Percentiles rank a stretch among this genome's conserved stretches.
Evolutionary conservation across 2,797 vertebrate genomes (phyloP).

Genomic region (Eutrigla gurnardus): DNA sequence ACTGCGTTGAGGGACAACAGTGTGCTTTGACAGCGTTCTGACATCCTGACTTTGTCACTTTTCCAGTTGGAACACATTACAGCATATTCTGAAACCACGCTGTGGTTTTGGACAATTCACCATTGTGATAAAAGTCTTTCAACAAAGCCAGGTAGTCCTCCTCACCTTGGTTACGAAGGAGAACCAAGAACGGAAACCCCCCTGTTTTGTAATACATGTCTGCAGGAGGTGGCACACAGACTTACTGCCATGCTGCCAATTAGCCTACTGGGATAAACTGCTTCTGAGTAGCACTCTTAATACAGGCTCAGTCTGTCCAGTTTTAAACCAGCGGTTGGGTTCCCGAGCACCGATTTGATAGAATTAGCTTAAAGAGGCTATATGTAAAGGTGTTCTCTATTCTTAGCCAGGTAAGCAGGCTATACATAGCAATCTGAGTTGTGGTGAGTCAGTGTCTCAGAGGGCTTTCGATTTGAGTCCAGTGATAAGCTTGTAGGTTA

Average conservation of each 20-base stretch:
- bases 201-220: not conserved
- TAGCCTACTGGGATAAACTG: slow-evolving; percentile 2
- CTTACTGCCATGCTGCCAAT: not conserved
- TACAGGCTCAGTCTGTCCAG: slow-evolving; percentile 14
- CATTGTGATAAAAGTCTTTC: not conserved
- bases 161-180: not conserved
- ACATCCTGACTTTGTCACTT: not conserved
- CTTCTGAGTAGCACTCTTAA: slow-evolving; percentile 17
- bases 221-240: not conserved
- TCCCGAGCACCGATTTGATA: slow-evolving; percentile 13
- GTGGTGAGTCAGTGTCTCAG: slow-evolving; percentile 24
- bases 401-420: slow-evolving; percentile 44
- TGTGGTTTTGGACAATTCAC: not conserved
- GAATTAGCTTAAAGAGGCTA: slow-evolving; percentile 40
- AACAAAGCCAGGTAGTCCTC: not conserved
- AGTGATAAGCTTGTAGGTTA: slow-evolving; percentile 53
- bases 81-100: not conserved
- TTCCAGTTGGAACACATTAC: too few species aligned
- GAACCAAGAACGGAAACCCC: not conserved
- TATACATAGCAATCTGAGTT: slow-evolving; percentile 47
- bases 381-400: slow-evolving; percentile 51
- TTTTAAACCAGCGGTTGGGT: slow-evolving; percentile 49
- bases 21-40: not conserved
- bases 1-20: too few species aligned
- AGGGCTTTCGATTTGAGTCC: slow-evolving; percentile 3